Conservation (phyloP, 2,797 vertebrate genomes). For the Todus mexicanus region DNA sequence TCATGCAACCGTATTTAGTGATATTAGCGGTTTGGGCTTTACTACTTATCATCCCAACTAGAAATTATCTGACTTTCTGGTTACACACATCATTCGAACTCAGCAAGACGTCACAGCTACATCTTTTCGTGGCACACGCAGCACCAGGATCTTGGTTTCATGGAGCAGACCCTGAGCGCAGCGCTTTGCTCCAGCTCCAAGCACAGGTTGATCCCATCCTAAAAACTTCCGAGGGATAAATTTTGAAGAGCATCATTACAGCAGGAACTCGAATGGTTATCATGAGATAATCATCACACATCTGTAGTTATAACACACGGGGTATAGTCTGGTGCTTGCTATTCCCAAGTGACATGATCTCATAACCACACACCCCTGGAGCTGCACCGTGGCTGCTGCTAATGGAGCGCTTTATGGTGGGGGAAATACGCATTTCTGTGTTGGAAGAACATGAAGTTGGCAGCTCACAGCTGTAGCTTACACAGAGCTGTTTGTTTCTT, state of each 20-base stretch:
- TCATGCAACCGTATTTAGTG: background rate
- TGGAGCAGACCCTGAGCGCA: background rate
- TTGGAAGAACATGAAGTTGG: background rate
- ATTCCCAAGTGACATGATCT: background rate
- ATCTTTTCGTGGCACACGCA: background rate
- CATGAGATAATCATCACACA: background rate
- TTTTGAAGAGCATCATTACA: background rate
- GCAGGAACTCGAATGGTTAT: background rate
- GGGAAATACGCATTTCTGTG: background rate
- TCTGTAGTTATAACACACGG: background rate
- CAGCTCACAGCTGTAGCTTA: background rate
- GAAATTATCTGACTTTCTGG: background rate
- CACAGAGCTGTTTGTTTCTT: background rate
- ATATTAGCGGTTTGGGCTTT: background rate
- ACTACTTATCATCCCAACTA: background rate
- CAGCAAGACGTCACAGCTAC: background rate
- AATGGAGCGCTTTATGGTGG: fast-evolving
- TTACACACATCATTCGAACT: background rate
- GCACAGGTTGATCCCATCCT: background rate
- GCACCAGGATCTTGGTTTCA: background rate
- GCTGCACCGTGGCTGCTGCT: background rate
- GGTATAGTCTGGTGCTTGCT: background rate
- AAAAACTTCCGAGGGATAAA: background rate
- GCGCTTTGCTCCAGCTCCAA: background rate
- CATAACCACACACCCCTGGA: conserved; percentile 2